phyloP scores from a whole-genome alignment of 1,140 invertebrate species.

The Calephelis nemesis region DNA sequence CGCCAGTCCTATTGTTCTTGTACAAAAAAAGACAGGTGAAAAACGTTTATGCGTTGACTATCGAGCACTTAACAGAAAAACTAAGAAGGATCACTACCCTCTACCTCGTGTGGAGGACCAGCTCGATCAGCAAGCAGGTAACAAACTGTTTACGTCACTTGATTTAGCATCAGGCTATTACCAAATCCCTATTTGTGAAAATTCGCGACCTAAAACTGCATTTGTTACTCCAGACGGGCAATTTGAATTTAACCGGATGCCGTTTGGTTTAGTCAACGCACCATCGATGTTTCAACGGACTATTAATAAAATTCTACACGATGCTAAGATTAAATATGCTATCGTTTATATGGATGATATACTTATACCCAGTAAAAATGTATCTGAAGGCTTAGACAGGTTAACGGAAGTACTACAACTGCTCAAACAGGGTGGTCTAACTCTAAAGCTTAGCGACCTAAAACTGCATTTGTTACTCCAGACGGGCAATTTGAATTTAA shows the following conservation, averaged over 20 bases:
- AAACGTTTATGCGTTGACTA: conserved; percentile 30
- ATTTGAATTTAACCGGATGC: conserved; percentile 31
- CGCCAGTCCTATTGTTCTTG: conserved; percentile 26
- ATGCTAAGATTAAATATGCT: no score
- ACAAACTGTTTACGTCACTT: conserved; percentile 25
- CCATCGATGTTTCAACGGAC: conserved; percentile 25
- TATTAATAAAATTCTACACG: no score
- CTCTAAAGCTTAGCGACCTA: conserved; percentile 11
- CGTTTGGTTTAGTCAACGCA: not conserved
- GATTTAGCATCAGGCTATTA: conserved; percentile 26
- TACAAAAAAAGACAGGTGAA: conserved; percentile 26
- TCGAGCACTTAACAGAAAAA: conserved; percentile 26
- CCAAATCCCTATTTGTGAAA: conserved; percentile 26
- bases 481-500: conserved; percentile 31
- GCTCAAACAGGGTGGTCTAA: conserved; percentile 7
- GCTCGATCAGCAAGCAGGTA: conserved; percentile 22
- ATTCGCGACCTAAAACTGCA: not conserved
- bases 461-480: not conserved
- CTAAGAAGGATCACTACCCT: conserved; percentile 29
- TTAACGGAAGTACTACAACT: conserved; percentile 7
- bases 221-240: conserved; percentile 22
- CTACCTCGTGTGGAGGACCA: conserved; percentile 33
- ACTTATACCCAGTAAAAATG: not conserved
- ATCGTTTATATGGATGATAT: conserved; percentile 26
- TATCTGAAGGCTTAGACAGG: not conserved